Evolutionary conservation across 2,797 vertebrate genomes (phyloP).

Genomic region (Hipposideros larvatus): DNA sequence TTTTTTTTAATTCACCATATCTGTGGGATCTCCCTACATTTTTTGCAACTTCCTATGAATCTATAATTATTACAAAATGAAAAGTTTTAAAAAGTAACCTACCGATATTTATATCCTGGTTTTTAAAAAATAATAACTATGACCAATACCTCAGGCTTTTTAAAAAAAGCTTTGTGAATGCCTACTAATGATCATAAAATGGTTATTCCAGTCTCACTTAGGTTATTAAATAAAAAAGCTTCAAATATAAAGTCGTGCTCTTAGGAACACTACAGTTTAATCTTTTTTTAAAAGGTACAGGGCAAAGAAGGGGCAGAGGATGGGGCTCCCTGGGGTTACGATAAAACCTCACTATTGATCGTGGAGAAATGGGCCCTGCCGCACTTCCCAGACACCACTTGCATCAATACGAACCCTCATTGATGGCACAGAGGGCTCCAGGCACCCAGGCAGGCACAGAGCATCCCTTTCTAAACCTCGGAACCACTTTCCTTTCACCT

Average conservation of each 20-base stretch:
- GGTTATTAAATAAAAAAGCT: slow-evolving; percentile 60
- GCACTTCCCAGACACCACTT: too few relatives aligned
- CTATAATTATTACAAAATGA: slow-evolving; percentile 36
- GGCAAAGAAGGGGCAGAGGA: background rate
- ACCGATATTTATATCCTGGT: background rate
- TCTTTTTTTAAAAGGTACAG: background rate
- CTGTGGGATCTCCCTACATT: background rate
- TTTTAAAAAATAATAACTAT: background rate
- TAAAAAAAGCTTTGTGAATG: slow-evolving; percentile 32
- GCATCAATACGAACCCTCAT: background rate
- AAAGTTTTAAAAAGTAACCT: slow-evolving; percentile 16
- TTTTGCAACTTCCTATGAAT: background rate
- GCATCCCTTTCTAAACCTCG: background rate
- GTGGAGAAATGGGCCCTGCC: background rate
- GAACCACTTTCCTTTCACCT: background rate
- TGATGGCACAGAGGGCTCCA: fast-evolving
- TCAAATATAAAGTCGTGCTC: slow-evolving; percentile 25
- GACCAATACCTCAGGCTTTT: background rate
- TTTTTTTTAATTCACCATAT: background rate
- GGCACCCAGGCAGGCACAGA: background rate
- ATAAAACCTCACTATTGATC: background rate
- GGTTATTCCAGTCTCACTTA: slow-evolving; percentile 77
- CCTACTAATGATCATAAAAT: slow-evolving; percentile 79
- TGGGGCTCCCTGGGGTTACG: background rate
- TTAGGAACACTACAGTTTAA: slow-evolving; percentile 10